These are phyloP conservation scores for Bovichtus variegatus DNA, from an alignment of 2,797 vertebrate genomes.

Conservation along the genomic window DNA sequence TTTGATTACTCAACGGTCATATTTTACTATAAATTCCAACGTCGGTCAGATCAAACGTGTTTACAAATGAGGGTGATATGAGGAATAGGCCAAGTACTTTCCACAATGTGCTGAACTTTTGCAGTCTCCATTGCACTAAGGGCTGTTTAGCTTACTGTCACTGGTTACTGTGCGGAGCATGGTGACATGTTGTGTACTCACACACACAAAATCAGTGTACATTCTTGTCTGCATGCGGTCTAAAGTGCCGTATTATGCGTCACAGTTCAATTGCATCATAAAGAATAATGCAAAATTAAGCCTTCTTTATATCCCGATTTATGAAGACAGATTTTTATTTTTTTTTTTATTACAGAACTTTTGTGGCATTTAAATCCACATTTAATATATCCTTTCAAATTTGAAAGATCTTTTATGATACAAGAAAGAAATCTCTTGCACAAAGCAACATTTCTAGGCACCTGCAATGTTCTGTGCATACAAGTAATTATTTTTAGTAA, in stretches of 20 bases:
- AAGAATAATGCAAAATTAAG: slow-evolving; percentile 3
- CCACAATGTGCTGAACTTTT: slow-evolving; percentile 47
- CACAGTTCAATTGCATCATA: slow-evolving; percentile 7
- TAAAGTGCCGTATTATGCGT: not conserved
- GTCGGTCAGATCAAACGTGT: slow-evolving; percentile 53
- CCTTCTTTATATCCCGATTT: not conserved
- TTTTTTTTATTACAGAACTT: not conserved
- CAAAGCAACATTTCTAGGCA: slow-evolving; percentile 17
- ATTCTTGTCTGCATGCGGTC: slow-evolving; percentile 25
- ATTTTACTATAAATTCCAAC: slow-evolving; percentile 60
- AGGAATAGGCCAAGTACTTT: slow-evolving; percentile 49
- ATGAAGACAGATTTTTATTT: not conserved
- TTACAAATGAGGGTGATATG: slow-evolving; percentile 46
- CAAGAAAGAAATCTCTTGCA: not conserved
- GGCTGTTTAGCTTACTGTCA: slow-evolving; percentile 34
- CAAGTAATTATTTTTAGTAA: slow-evolving; percentile 5
- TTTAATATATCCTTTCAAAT: not conserved
- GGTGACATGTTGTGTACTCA: slow-evolving; percentile 40
- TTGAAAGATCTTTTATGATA: not conserved
- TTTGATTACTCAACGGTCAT: slow-evolving; percentile 56
- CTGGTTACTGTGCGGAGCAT: slow-evolving; percentile 16
- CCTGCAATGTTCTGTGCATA: slow-evolving; percentile 7
- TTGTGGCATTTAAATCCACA: not conserved
- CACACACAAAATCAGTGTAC: slow-evolving; percentile 27
- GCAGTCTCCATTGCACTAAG: slow-evolving; percentile 22